Evolutionary conservation across 2,797 vertebrate species (phyloP).

Genomic region (Siniperca undulata): DNA sequence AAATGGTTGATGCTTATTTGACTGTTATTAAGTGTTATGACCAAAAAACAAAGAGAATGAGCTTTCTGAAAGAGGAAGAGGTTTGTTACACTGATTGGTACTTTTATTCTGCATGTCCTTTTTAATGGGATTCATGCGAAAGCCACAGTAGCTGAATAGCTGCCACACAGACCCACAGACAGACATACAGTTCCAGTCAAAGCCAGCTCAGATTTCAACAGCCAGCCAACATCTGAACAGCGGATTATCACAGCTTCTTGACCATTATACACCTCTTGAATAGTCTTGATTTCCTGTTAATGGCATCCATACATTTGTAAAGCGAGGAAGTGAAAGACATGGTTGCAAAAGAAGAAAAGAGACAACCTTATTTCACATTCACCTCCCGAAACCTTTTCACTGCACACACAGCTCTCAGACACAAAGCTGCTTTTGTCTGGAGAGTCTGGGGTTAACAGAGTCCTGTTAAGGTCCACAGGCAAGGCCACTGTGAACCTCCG

Average conservation of each 20-base stretch:
- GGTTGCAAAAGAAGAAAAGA: constrained; percentile 72
- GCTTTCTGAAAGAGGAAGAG: constrained; percentile 7
- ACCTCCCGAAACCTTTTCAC: constrained; percentile 77
- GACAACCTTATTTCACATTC: constrained; percentile 83
- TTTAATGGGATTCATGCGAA: constrained; percentile 75
- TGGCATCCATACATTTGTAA: constrained; percentile 78
- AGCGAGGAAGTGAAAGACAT: constrained; percentile 78
- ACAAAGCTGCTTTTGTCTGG: constrained; percentile 84
- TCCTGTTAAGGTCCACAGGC: constrained; percentile 72
- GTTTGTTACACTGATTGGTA: constrained; percentile 34
- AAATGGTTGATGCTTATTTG: constrained; percentile 32
- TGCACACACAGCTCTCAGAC: constrained; percentile 65
- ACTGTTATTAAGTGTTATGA: constrained; percentile 50
- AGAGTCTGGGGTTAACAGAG: constrained; percentile 81
- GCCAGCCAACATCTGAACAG: constrained; percentile 73
- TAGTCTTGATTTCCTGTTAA: constrained; percentile 76
- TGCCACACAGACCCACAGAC: constrained; percentile 51
- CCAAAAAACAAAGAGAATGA: constrained; percentile 21
- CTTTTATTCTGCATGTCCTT: constrained; percentile 43
- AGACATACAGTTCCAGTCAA: constrained; percentile 61
- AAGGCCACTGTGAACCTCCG: constrained; percentile 60
- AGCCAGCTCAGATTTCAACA: constrained; percentile 73
- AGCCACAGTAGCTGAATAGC: constrained; percentile 68
- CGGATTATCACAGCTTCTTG: constrained; percentile 80
- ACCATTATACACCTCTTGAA: constrained; percentile 77